Evolutionary conservation across 2,888 invertebrate genomes (phyloP), one percentile per base, ranked within the genome.

Genomic region (Baronia brevicornis): DNA sequence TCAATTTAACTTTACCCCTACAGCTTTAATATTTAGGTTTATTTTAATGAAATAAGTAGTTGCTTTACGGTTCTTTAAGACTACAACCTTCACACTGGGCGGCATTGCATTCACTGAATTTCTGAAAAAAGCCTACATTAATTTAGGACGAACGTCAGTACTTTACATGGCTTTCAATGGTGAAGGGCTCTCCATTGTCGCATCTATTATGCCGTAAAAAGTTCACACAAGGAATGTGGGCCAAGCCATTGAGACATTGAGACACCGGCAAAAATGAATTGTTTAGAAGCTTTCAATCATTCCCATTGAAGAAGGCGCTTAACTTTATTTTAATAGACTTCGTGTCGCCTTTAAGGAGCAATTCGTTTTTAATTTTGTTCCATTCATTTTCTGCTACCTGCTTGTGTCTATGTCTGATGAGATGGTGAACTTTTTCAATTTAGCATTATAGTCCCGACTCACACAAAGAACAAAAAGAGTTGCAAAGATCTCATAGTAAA

Each of bases 271-370:
- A 66, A 66, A 67, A 69, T 63, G 69, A 64, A 80, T 80, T 79
- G 80, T 80, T 77, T 80, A 71, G 65, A 64, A 55, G 62, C 77
- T 49, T 73, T 84, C 80, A 75, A 79, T 82, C 80, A 78, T 75
- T 41, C 65, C 66, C 71, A 80, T 80, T 79, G 73, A 78, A 57
- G 60, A 52, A 62, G 74, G 78, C 75, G 79, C 79, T 74, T 77
- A 80, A 80, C 60, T 66, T 56, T 66, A 75, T 64, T 82, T 84
- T 82, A 82, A 84, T 82, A 84, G 84, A 82, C 84, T 79, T 47
- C 35, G 49, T 57, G 82, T 82, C 84, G 82, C 82, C 82, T 70
- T 60, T 39, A 28, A 65, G 63, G 70, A 74, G 67, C 60, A 56
- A 69, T 74, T 66, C 70, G 60, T 65, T 60, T 69, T 64, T 55